Conservation (phyloP, 2,888 invertebrate genomes). For the Melieria omissa region DNA sequence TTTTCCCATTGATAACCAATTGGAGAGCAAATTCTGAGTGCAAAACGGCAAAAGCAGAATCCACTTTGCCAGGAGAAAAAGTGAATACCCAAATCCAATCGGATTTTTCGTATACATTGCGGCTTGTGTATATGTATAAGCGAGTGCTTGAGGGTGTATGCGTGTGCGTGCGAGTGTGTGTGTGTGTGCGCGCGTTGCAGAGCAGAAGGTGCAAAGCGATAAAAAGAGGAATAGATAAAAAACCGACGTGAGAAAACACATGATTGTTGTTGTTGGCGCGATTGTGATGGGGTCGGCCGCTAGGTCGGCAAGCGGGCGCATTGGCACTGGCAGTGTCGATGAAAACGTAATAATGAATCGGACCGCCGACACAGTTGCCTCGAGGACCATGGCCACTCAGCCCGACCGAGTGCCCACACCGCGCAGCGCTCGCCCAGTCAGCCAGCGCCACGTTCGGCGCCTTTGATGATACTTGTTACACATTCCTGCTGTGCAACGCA, state of each 20-base stretch:
- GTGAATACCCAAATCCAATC: not conserved
- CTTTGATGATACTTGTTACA: not conserved
- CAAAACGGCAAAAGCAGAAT: not conserved
- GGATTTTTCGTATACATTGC: not conserved
- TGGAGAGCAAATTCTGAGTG: too few relatives aligned
- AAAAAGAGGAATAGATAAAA: constrained; percentile 13
- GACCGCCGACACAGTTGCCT: too few relatives aligned
- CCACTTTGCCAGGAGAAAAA: not conserved
- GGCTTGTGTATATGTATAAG: not conserved
- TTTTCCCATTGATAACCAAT: too few relatives aligned
- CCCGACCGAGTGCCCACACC: too few relatives aligned
- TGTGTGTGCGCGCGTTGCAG: not conserved
- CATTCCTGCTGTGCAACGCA: too few relatives aligned
- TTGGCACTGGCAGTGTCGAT: not conserved
- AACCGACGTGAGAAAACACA: constrained; percentile 25
- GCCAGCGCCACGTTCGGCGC: not conserved
- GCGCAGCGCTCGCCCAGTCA: not conserved
- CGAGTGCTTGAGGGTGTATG: not conserved
- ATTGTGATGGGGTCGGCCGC: too few relatives aligned
- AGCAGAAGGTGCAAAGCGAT: constrained; percentile 6
- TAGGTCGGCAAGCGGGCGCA: too few relatives aligned
- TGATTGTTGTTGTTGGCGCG: constrained; percentile 7
- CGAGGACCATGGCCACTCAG: too few relatives aligned
- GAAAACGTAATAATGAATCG: not conserved
- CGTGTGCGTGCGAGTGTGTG: not conserved